These are phyloP conservation scores for Pollenia griseotomentosa DNA, from an alignment of 2,888 invertebrate species.

Conservation along the genomic window DNA sequence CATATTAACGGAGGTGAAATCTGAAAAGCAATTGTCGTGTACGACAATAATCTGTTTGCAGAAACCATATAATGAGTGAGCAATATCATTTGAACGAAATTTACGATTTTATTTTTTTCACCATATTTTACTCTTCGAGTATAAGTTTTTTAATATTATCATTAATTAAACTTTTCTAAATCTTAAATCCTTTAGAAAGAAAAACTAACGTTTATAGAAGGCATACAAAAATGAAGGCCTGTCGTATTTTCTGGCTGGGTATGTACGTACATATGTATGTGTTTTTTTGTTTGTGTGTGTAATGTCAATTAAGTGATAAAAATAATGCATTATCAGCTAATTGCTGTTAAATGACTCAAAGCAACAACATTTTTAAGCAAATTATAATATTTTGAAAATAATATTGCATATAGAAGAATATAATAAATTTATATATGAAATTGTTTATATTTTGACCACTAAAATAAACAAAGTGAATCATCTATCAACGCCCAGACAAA, in stretches of 20 bases:
- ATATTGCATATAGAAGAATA: background rate
- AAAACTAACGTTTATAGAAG: too few relatives aligned
- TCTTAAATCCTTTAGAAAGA: too few relatives aligned
- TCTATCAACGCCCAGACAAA: conserved; percentile 1
- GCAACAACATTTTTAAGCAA: conserved; percentile 31
- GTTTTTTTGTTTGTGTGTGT: background rate
- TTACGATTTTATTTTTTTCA: too few relatives aligned
- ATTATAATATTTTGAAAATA: conserved; percentile 24
- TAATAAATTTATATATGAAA: background rate
- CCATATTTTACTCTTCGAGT: too few relatives aligned
- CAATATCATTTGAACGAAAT: too few relatives aligned
- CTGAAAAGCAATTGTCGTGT: too few relatives aligned
- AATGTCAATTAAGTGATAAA: conserved; percentile 65
- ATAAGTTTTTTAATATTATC: too few relatives aligned
- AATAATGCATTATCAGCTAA: conserved; percentile 68
- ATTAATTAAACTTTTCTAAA: too few relatives aligned
- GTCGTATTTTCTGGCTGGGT: background rate
- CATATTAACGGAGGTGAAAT: too few relatives aligned
- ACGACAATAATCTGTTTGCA: too few relatives aligned
- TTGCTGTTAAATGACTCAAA: conserved; percentile 65
- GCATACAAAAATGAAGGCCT: too few relatives aligned
- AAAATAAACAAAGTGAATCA: conserved; percentile 6
- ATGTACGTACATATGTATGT: background rate
- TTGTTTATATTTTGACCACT: background rate
- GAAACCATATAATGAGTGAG: too few relatives aligned